Evolutionary conservation across 2,888 invertebrate species (phyloP).

Genomic region (Pollenia griseotomentosa): DNA sequence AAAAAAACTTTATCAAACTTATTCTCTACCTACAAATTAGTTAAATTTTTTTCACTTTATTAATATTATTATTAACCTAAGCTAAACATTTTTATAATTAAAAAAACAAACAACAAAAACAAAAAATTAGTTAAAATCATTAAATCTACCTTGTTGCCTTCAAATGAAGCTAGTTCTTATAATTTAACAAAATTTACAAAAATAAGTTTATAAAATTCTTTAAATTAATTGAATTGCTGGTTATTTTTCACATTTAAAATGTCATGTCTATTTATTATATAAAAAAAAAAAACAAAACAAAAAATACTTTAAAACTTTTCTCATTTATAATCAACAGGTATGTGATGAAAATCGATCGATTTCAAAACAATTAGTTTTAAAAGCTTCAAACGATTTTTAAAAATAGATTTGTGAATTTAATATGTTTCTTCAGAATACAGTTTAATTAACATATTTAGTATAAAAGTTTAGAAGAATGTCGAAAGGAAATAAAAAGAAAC

Average conservation of each 20-base stretch:
- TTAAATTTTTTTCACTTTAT: slow-evolving; percentile 72
- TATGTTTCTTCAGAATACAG: no score
- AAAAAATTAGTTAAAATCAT: slow-evolving; percentile 74
- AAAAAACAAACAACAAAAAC: slow-evolving; percentile 24
- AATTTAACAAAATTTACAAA: slow-evolving; percentile 57
- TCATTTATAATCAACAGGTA: slow-evolving; percentile 27
- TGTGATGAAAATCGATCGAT: no score
- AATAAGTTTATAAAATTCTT: slow-evolving; percentile 51
- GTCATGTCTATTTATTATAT: slow-evolving; percentile 59
- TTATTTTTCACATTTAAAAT: slow-evolving; percentile 65
- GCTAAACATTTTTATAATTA: slow-evolving; percentile 59
- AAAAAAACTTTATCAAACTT: slow-evolving; percentile 59
- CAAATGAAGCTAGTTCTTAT: slow-evolving; percentile 82
- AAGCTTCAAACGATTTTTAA: no score
- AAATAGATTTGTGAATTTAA: no score
- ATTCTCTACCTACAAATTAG: slow-evolving; percentile 68
- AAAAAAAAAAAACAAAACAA: slow-evolving; percentile 27
- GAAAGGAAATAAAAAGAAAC: no score
- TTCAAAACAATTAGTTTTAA: no score
- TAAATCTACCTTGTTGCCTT: slow-evolving; percentile 82
- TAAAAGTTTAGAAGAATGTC: no score
- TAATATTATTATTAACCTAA: slow-evolving; percentile 64
- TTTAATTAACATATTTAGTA: no score
- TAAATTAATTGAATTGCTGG: slow-evolving; percentile 73
- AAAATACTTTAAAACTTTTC: slow-evolving; percentile 45